These are phyloP conservation scores for Altica lythri DNA, from an alignment of 2,888 invertebrate genomes.

Conservation along the genomic window DNA sequence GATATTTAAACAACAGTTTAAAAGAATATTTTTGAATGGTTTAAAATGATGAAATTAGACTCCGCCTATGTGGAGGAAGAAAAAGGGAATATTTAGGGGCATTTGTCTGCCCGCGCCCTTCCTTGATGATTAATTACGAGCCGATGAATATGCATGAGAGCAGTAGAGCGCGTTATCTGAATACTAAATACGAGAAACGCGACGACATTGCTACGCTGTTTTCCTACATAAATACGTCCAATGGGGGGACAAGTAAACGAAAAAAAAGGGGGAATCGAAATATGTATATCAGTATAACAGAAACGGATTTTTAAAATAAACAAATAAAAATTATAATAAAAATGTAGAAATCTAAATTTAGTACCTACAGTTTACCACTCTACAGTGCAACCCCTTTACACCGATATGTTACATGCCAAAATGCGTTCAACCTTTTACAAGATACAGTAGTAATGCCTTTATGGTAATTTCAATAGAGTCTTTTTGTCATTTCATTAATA, in stretches of 20 bases:
- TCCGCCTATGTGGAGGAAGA: slow-evolving; percentile 23
- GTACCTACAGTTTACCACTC: too few relatives aligned
- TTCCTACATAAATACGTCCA: slow-evolving; percentile 41
- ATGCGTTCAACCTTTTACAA: too few relatives aligned
- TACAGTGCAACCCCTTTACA: too few relatives aligned
- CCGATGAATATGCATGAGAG: slow-evolving; percentile 56
- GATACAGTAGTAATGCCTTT: too few relatives aligned
- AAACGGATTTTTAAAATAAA: not conserved
- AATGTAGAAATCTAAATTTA: too few relatives aligned
- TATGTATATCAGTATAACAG: not conserved
- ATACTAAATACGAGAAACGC: slow-evolving; percentile 52
- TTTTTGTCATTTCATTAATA: too few relatives aligned
- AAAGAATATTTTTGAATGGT: too few relatives aligned
- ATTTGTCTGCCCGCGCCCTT: slow-evolving; percentile 41
- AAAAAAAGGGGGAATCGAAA: not conserved
- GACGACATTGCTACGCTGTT: slow-evolving; percentile 41
- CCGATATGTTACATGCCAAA: too few relatives aligned
- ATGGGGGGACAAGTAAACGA: slow-evolving; percentile 32
- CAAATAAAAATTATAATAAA: not conserved
- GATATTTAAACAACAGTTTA: too few relatives aligned
- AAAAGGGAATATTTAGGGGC: slow-evolving; percentile 38
- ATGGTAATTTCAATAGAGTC: too few relatives aligned
- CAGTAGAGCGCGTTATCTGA: slow-evolving; percentile 51
- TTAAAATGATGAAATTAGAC: too few relatives aligned
- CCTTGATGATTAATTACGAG: slow-evolving; percentile 55